Base-by-base conservation (phyloP, 2,888 invertebrate species). In the Drosophila nigricruria region DNA sequence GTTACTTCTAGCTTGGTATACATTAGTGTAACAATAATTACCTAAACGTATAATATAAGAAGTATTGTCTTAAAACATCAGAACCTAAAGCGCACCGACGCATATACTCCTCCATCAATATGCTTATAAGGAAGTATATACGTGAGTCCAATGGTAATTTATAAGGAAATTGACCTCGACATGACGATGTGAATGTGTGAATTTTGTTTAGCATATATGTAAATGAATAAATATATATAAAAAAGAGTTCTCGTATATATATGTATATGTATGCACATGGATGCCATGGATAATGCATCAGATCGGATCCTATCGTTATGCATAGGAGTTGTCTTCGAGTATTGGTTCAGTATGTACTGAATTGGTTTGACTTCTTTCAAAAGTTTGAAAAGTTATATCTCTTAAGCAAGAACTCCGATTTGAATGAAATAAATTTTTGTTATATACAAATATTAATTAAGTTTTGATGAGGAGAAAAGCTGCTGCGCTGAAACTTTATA, bases 1-100 rank as follows among this genome's bases (percentile, higher is more conserved):
- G 30, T 5, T 30, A 10, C 10, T 2, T 9, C 52, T 66, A 64
- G 38, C 61, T 61, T 73, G 66, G 53, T 54, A 36, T 63, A 74
- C 63, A 72, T 36, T 52, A 50, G 70, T 71, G 73, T 83, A 59
- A 61, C 65, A 45, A 66, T 67, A 34, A 27, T 47, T 45, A 66
- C 34, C 20, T 65, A 50, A 16, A 36, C 34, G 27, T 65, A 25
- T 30, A 70, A 66, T 81, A 70, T 73, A 74, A 69, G 70, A 65
- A 81, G 70, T 81, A 52, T 52, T 52, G 52, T 36, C 32, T 16
- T 34, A 34, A 34, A 52, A 34, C 30, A 34, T 52, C 16, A 23
- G 32, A 50, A 20, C 32, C 18, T 23, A 9, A 49, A 49, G 30
- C 49, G 30, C 49, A 6, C 27, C 1, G n/a, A 30, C 25, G 45